Conservation (phyloP, 2,113 vertebrate genomes). For the Eurystomus gularis region DNA sequence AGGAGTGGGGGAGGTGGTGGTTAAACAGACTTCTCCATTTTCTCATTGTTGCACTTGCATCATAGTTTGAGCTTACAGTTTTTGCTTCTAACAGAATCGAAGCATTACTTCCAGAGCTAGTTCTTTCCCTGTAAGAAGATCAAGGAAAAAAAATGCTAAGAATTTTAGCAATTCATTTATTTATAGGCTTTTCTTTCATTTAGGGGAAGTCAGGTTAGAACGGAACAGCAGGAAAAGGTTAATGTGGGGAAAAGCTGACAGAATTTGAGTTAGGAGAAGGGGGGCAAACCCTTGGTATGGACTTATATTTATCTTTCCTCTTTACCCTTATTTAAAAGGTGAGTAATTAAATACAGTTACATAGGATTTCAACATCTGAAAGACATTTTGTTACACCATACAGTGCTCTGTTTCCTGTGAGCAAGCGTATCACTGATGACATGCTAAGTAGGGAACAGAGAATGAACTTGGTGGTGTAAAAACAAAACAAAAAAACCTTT, state of each 20-base stretch:
- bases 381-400: rapidly evolving
- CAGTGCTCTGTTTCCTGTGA: not conserved
- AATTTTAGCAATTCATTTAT: not conserved
- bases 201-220: not conserved
- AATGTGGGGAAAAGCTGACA: not conserved
- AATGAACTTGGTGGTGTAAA: not conserved
- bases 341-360: not conserved
- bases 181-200: not conserved
- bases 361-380: not conserved
- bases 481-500: too few relatives aligned
- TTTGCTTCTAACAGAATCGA: not conserved
- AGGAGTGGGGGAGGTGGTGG: too few relatives aligned
- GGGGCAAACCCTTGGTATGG: not conserved
- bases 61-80: not conserved
- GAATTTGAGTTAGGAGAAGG: not conserved
- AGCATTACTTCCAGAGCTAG: not conserved
- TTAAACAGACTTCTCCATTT: not conserved
- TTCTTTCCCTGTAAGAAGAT: not conserved
- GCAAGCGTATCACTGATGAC: not conserved
- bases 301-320: not conserved
- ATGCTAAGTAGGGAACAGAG: not conserved
- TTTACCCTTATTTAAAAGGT: not conserved
- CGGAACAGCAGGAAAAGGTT: not conserved
- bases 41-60: not conserved
- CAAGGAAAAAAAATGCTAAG: not conserved